Evolutionary conservation across 2,888 invertebrate genomes (phyloP).

Genomic region (Linnaemya vulpina): DNA sequence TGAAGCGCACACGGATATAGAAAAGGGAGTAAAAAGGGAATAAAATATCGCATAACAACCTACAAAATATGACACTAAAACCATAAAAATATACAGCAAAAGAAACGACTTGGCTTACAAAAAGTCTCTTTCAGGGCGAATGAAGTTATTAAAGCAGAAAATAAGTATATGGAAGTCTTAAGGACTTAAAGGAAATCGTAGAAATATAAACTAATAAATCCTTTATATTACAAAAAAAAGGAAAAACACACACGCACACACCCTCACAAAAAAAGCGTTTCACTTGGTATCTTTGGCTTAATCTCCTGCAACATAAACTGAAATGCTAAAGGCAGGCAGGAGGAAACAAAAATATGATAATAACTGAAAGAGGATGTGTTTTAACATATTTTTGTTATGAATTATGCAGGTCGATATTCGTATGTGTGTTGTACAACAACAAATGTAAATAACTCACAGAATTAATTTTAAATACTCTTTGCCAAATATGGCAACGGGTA

Average conservation of each 20-base stretch:
- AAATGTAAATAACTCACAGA: neutral
- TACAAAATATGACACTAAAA: slow-evolving; percentile 32
- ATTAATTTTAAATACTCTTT: too few species aligned
- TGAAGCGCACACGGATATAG: slow-evolving; percentile 20
- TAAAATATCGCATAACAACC: slow-evolving; percentile 12
- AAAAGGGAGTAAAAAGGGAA: slow-evolving; percentile 14
- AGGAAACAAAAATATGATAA: neutral
- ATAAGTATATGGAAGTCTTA: neutral
- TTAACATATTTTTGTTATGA: neutral
- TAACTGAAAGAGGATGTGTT: neutral
- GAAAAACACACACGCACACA: too few species aligned
- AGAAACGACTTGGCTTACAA: neutral
- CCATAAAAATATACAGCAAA: slow-evolving; percentile 18
- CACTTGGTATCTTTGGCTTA: neutral
- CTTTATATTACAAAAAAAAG: slow-evolving; percentile 2
- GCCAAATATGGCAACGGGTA: too few species aligned
- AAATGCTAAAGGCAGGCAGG: neutral
- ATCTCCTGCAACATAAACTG: neutral
- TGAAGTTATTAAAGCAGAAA: neutral
- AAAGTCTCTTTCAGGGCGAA: neutral
- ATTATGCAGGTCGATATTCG: neutral
- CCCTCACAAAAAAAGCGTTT: neutral
- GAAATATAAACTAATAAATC: slow-evolving; percentile 10
- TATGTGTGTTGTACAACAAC: neutral
- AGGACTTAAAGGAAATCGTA: slow-evolving; percentile 5